Base-by-base conservation (phyloP, 2,113 vertebrate genomes). In the Empidonax alnorum region DNA sequence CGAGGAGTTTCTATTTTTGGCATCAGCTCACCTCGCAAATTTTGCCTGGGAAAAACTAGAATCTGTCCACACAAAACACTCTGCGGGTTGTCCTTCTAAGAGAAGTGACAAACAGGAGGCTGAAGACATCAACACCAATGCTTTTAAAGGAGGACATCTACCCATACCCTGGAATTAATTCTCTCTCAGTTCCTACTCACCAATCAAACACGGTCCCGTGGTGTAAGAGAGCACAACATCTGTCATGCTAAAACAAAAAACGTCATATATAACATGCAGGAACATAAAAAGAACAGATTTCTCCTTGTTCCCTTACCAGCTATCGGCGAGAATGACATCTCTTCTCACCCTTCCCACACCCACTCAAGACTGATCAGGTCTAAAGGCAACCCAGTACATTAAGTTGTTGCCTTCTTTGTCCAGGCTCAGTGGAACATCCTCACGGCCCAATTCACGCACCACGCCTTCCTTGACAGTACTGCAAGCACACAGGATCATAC, bases 401-500 rank as follows among this genome's bases (percentile, higher is more conserved):
- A 39, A 55, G 16, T 6, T 67, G 46, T 76, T 65, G 44, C 23
- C 15, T 42, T 41, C 42, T 30, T 58, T 63, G 22, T 31, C 74
- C 33, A 46, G 30, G 31, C 39, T 68, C 28, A 30, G 63, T 25
- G 39, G 31, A 23, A 23, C 47, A 53, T 18, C 42, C 6, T 56
- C 47, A 47, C 3, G 3, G 42, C 14, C 4, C 47, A 78, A 6
- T 33, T 55, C 41, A 77, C 49, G 49, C 8, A 41, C n/a, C 5
- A 20, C 2, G 7, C 33, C 39, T 37, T 68, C 55, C 4, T 24
- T 2, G 6, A 30, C 41, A 68, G n/a, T 4, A 25, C 9, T 2
- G 15, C 0, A 2, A 80, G 33, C 50, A 41, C 0, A 2, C 1
- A 16, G 35, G 17, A 68, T 62, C 44, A 17, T 6, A 63, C 14